These are phyloP conservation scores for Tolypeutes matacus DNA, from an alignment of 2,797 vertebrate genomes.

Conservation along the genomic window DNA sequence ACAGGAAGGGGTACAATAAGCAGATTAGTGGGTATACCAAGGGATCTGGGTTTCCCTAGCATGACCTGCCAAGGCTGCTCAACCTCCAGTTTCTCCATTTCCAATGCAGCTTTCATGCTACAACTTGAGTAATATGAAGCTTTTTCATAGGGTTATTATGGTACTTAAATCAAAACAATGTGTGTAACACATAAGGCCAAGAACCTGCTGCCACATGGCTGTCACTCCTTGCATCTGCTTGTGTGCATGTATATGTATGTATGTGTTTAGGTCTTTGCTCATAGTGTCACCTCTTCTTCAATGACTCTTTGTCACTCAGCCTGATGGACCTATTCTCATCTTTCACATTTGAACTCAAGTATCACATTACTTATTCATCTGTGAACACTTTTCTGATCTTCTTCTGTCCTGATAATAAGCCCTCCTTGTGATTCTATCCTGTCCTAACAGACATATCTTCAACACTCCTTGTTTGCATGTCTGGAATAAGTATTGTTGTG, in stretches of 20 bases:
- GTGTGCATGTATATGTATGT: background rate
- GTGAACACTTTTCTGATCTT: background rate
- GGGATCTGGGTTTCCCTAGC: background rate
- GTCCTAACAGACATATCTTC: background rate
- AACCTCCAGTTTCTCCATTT: background rate
- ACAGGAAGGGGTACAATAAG: background rate
- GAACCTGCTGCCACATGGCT: background rate
- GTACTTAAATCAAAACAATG: background rate
- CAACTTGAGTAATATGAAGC: background rate
- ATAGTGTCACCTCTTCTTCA: background rate
- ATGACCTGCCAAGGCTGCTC: no score
- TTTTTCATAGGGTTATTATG: background rate
- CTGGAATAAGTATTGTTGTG: background rate
- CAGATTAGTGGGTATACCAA: background rate
- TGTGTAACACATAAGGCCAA: background rate
- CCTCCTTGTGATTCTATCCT: background rate
- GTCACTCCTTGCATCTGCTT: background rate
- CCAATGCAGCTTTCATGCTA: background rate
- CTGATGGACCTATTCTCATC: background rate
- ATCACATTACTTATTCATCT: background rate
- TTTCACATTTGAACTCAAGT: background rate
- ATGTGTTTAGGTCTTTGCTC: background rate
- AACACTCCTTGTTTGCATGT: background rate
- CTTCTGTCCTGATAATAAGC: background rate
- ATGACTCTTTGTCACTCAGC: background rate